phyloP scores from a whole-genome alignment of 2,113 vertebrate species.

The Promerops cafer region DNA sequence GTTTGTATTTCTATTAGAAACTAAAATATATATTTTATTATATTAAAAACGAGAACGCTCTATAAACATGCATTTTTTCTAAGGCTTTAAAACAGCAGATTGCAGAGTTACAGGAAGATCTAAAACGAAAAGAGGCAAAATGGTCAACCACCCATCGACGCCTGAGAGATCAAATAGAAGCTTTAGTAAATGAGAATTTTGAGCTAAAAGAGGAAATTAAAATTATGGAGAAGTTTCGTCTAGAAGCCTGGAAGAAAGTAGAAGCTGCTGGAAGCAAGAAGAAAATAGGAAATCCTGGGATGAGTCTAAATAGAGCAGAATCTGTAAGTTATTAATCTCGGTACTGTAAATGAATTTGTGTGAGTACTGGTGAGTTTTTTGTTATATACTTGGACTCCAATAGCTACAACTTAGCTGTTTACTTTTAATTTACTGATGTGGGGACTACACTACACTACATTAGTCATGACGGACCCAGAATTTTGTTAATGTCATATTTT shows the following conservation, averaged over 20 bases:
- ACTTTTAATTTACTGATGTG: not conserved
- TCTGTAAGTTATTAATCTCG: not conserved
- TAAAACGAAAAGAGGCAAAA: slow-evolving; percentile 85
- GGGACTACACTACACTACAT: not conserved
- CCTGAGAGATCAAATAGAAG: slow-evolving; percentile 84
- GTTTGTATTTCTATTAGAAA: not conserved
- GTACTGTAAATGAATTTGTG: not conserved
- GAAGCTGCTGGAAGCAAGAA: slow-evolving; percentile 49
- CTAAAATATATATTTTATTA: not conserved
- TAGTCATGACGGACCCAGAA: not conserved
- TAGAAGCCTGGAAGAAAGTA: slow-evolving; percentile 84
- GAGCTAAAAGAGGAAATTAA: slow-evolving; percentile 84
- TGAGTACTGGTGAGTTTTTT: not conserved
- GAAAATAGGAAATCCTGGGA: not conserved
- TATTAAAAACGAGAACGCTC: not conserved
- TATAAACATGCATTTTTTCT: not conserved
- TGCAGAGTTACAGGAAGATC: slow-evolving; percentile 84
- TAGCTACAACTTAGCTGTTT: not conserved
- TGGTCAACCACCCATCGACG: slow-evolving; percentile 84
- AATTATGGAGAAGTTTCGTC: slow-evolving; percentile 85
- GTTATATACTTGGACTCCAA: not conserved
- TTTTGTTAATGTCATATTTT: not conserved
- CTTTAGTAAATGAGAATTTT: slow-evolving; percentile 80
- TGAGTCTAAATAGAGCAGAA: slow-evolving; percentile 20
- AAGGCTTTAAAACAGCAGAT: slow-evolving; percentile 88